Base-by-base conservation (phyloP, 2,113 vertebrate genomes). In the Pagrus major region DNA sequence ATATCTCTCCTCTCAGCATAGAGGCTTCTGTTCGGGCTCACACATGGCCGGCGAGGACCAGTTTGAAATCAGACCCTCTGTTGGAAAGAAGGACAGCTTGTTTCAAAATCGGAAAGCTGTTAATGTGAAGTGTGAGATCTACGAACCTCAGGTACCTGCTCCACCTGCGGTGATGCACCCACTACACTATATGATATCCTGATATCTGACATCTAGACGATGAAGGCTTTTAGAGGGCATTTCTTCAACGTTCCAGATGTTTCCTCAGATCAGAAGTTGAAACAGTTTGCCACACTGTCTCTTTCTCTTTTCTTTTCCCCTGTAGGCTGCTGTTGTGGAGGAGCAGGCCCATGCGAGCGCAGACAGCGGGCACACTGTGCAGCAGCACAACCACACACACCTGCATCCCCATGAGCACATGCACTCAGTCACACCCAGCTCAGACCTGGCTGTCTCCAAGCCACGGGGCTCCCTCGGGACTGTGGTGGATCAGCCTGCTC, bases 61-160 rank as follows among this genome's bases (percentile, higher is more conserved):
- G n/a, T 83, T 89, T 66, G 74, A 86, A 41, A 2, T 63, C 52
- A 42, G 33, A 31, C 55, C 55, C 15, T 55, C 69, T 1, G 71
- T 3, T 0, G 83, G 77, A 9, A 74, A 76, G 49, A 80, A 55
- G 10, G 35, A 33, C 9, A 35, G 59, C 52, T 56, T 54, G 1
- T 59, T 82, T 55, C 64, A 41, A 25, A 41, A 74, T 25, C 46
- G 6, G 14, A 86, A 74, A 8, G 3, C 78, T 2, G 89, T 88
- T 1, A 52, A 87, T 0, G 90, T 91, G 59, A 78, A 66, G n/a
- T 93, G 91, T 86, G 89, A 92, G 69, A 89, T 93, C 84, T 93
- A 83, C 39, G 85, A 91, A 67, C 89, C 92, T 59, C 83, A 88
- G 92, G 92, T 93, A 78, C 5, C 1, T 52, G 6, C n/a, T 27